A percentile compares a stretch with the other conserved stretches of the same genome.
These are phyloP conservation scores for Epirrita christyi DNA, from an alignment of 2,888 invertebrate species.

Conservation along the genomic window DNA sequence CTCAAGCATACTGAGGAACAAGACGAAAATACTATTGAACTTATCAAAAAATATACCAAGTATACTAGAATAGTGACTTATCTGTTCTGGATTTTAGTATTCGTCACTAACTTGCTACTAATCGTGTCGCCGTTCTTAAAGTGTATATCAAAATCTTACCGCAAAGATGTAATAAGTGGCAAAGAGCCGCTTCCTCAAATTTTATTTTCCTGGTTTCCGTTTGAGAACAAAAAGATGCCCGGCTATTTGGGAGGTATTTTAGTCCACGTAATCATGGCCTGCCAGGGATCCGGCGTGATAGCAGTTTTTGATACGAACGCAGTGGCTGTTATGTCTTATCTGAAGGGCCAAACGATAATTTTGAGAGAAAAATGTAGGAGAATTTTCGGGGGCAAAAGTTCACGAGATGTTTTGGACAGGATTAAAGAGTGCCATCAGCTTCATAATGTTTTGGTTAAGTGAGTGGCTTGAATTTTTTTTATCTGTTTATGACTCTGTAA, in stretches of 20 bases:
- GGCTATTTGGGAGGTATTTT: slow-evolving; percentile 55
- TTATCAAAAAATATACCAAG: slow-evolving; percentile 52
- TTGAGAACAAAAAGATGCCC: slow-evolving; percentile 58
- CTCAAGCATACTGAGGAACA: slow-evolving; percentile 40
- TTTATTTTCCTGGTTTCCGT: slow-evolving; percentile 67
- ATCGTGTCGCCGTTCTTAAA: slow-evolving; percentile 55
- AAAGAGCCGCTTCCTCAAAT: slow-evolving; percentile 60
- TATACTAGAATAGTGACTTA: slow-evolving; percentile 60
- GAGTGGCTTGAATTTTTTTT: slow-evolving; percentile 33
- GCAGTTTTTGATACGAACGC: slow-evolving; percentile 60
- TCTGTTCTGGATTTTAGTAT: slow-evolving; percentile 55
- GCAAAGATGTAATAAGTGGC: slow-evolving; percentile 50
- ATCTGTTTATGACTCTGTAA: no score
- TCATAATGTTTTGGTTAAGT: slow-evolving; percentile 61
- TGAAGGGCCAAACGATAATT: slow-evolving; percentile 65
- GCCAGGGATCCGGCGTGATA: slow-evolving; percentile 55
- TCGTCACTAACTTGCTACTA: slow-evolving; percentile 49
- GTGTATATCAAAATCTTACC: slow-evolving; percentile 47
- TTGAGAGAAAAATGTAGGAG: slow-evolving; percentile 51
- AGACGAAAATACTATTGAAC: slow-evolving; percentile 36
- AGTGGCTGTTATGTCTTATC: slow-evolving; percentile 61
- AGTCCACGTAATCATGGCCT: slow-evolving; percentile 53
- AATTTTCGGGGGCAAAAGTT: slow-evolving; percentile 47
- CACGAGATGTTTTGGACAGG: slow-evolving; percentile 39
- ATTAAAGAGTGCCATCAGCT: slow-evolving; percentile 65